Conservation (phyloP, 2,888 invertebrate genomes). For the Hanleya hanleyi region DNA sequence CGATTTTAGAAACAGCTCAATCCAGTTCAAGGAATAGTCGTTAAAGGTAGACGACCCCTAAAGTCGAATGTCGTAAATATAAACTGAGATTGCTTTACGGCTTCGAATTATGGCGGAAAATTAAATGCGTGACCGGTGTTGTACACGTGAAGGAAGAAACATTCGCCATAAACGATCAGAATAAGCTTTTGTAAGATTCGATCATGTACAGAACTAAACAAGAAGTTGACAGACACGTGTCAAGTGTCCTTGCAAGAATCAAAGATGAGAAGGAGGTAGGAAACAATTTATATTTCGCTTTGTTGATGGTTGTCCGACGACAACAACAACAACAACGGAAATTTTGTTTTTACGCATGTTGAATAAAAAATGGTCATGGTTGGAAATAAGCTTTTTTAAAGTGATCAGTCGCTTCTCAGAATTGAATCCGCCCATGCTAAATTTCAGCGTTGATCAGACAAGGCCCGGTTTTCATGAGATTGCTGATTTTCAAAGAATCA, state of each 20-base stretch:
- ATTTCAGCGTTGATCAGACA: too few relatives aligned
- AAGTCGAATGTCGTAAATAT: neutral
- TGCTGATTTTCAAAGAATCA: too few relatives aligned
- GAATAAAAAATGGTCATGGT: too few relatives aligned
- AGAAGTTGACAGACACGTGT: conserved; percentile 68
- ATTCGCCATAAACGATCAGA: too few relatives aligned
- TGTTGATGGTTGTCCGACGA: too few relatives aligned
- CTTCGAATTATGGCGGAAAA: conserved; percentile 1
- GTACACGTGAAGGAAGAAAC: neutral
- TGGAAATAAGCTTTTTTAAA: too few relatives aligned
- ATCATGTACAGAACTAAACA: conserved; percentile 64
- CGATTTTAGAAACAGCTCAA: conserved; percentile 12
- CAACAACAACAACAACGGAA: too few relatives aligned
- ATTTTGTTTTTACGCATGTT: too few relatives aligned
- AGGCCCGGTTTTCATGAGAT: too few relatives aligned
- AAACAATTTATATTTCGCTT: neutral
- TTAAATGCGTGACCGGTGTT: conserved; percentile 7
- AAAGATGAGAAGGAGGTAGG: conserved; percentile 66
- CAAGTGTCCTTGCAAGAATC: conserved; percentile 55
- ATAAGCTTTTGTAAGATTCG: too few relatives aligned
- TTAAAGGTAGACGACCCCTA: conserved; percentile 46
- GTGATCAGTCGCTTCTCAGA: too few relatives aligned
- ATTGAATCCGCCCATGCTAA: too few relatives aligned
- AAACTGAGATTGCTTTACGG: neutral
- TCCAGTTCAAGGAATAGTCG: conserved; percentile 63